Base-by-base conservation (phyloP, 2,888 invertebrate species). In the Hyposoter didymator region DNA sequence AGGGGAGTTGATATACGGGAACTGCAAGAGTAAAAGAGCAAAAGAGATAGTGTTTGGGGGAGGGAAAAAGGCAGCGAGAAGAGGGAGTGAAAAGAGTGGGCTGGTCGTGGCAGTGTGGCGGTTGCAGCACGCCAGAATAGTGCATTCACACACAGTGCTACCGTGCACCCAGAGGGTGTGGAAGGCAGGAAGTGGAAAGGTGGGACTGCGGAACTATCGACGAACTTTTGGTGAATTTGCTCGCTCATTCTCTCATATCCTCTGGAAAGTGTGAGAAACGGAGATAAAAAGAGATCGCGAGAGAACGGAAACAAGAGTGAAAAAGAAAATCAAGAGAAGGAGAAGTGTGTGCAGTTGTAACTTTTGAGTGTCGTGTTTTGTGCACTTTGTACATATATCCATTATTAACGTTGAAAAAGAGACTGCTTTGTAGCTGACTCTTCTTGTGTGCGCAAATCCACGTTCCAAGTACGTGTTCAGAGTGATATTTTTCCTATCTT, bases 151-250 rank as follows among this genome's bases (percentile, higher is more conserved):
- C 85, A 72, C 83, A 83, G 83, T 85, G 85, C 85, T 83, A 73
- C 55, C 73, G 85, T 85, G 85, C 83, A 80, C 67, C 76, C 64
- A 73, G 78, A 78, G 82, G 86, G 86, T 87, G 84, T 84, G 84
- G 86, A 84, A 84, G 76, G 82, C 84, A 84, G 82, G 82, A 84
- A 84, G 86, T 85, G 84, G 82, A 87, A 87, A 87, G 86, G 86
- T 84, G 84, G 84, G 86, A 84, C 84, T 84, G 84, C 86, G 86
- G 84, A 87, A 87, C 86, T 85, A 85, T 85, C 83, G 85, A 85
- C 85, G 85, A 85, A 85, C 85, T 85, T 85, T 85, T 73, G 85
- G 85, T 85, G 80, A 87, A 88, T 87, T 88, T 86, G 78, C 85
- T 69, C 75, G 79, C 82, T 85, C 86, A 82, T 82, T 88, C 84